These are phyloP conservation scores for Steatornis caripensis DNA, from an alignment of 2,113 vertebrate species.

Conservation along the genomic window DNA sequence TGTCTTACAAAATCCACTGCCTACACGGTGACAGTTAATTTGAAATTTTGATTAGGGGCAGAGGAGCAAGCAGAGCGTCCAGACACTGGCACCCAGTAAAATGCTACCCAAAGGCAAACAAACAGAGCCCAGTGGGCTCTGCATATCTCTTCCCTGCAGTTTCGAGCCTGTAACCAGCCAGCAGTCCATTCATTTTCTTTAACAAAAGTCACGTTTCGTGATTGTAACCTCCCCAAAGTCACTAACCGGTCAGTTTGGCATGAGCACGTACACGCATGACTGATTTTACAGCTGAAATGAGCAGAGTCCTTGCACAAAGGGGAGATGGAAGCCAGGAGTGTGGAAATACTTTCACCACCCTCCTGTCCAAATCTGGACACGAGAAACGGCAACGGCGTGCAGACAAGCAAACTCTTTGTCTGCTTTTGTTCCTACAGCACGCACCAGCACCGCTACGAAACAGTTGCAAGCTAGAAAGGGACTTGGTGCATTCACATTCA, in stretches of 20 bases:
- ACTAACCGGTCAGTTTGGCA: background rate
- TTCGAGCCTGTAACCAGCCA: background rate
- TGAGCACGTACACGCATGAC: background rate
- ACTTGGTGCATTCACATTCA: fast-evolving
- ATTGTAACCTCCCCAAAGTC: background rate
- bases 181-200: background rate
- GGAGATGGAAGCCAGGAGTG: background rate
- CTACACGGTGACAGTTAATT: background rate
- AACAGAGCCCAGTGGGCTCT: background rate
- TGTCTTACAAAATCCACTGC: background rate
- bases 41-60: background rate
- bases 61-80: background rate
- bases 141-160: background rate
- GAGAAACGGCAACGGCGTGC: background rate
- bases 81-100: background rate
- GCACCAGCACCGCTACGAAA: background rate
- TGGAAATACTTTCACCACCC: background rate
- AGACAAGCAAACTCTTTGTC: background rate
- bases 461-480: background rate
- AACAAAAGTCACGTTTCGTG: background rate
- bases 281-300: conserved; percentile 20
- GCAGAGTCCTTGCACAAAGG: background rate
- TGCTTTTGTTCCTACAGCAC: background rate
- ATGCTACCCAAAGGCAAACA: background rate
- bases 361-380: background rate